These are phyloP conservation scores for Pituophis catenifer DNA, from an alignment of 2,113 vertebrate genomes.

Conservation along the genomic window DNA sequence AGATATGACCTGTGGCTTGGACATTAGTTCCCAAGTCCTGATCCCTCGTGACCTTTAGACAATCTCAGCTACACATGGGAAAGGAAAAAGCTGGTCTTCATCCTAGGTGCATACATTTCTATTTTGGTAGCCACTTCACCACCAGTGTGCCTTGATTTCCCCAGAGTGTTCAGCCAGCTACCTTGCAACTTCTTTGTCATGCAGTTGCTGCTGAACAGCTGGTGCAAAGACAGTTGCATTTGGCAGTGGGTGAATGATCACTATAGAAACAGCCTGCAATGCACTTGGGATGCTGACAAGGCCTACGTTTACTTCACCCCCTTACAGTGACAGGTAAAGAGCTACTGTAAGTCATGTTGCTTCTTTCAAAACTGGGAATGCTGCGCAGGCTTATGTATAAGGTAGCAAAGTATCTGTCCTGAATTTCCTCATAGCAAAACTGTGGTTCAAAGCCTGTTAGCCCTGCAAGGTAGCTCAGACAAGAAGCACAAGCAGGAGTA, in stretches of 20 bases:
- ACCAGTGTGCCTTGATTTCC: background rate
- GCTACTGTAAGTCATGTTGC: conserved; percentile 20
- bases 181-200: background rate
- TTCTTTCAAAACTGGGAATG: conserved; percentile 33
- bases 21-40: background rate
- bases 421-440: background rate
- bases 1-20: background rate
- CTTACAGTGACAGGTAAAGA: conserved; percentile 30
- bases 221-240: conserved; percentile 11
- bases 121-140: background rate
- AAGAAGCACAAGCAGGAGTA: background rate
- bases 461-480: background rate
- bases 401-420: fast-evolving
- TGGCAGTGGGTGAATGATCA: conserved; percentile 42
- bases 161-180: background rate
- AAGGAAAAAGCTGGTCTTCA: no score
- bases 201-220: background rate
- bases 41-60: background rate
- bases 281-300: conserved; percentile 33
- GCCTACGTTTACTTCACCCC: background rate
- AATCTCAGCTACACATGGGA: background rate
- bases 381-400: background rate
- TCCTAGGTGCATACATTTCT: background rate
- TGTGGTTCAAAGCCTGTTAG: background rate
- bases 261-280: conserved; percentile 47